A percentile compares a stretch with the other conserved stretches of the same genome.
These are phyloP conservation scores for Cryptocephalus moraei DNA, from an alignment of 2,888 invertebrate genomes.

Conservation along the genomic window DNA sequence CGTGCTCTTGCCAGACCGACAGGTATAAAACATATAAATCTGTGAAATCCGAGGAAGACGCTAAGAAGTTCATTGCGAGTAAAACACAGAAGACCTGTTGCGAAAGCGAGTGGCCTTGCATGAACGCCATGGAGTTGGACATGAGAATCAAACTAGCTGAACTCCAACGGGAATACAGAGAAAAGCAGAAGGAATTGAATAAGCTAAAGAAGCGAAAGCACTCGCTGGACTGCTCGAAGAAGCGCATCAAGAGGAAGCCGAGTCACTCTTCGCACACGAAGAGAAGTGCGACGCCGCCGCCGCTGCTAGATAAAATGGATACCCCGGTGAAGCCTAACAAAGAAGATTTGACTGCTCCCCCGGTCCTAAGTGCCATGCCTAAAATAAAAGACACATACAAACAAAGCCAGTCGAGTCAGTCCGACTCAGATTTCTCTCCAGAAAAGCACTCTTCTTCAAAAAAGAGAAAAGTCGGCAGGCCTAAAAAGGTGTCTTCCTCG, in stretches of 20 bases:
- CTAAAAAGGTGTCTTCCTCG: constrained; percentile 54
- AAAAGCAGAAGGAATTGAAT: constrained; percentile 74
- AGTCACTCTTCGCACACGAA: constrained; percentile 26
- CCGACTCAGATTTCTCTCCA: constrained; percentile 15
- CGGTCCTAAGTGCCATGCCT: constrained; percentile 31
- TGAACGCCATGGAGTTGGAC: constrained; percentile 67
- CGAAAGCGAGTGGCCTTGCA: constrained; percentile 38
- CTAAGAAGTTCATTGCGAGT: constrained; percentile 32
- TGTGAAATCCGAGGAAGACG: constrained; percentile 38
- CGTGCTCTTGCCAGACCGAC: constrained; percentile 23
- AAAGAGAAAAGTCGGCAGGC: constrained; percentile 74
- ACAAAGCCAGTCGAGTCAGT: constrained; percentile 12
- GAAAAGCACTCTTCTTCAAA: constrained; percentile 44
- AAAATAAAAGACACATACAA: constrained; percentile 17
- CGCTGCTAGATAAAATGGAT: constrained; percentile 31
- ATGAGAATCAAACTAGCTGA: constrained; percentile 75
- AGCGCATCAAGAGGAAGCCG: constrained; percentile 41
- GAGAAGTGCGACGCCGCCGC: constrained; percentile 28
- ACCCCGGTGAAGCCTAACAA: constrained; percentile 21
- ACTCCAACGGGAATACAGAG: constrained; percentile 69
- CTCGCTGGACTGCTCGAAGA: constrained; percentile 31
- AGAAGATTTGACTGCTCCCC: constrained; percentile 35
- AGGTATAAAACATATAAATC: constrained; percentile 31
- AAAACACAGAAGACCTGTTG: constrained; percentile 28
- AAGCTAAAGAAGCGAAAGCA: constrained; percentile 52